A percentile compares a stretch with the other conserved stretches of the same genome.
phyloP scores from a whole-genome alignment of 2,113 vertebrate genomes.

The Pseudopodoces humilis region DNA sequence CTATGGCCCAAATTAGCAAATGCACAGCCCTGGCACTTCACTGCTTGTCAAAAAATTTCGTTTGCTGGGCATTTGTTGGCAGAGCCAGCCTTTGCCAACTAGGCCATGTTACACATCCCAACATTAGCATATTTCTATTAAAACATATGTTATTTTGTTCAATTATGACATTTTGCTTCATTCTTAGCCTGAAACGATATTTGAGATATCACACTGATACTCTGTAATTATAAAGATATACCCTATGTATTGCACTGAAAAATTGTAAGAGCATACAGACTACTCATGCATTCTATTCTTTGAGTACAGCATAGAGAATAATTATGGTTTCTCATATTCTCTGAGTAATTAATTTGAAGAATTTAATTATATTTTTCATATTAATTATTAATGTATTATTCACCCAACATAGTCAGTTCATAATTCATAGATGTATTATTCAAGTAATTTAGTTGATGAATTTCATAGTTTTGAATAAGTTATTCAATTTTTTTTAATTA shows the following conservation, averaged over 20 bases:
- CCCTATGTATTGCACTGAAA: background rate
- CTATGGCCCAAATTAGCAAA: background rate
- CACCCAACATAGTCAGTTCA: slow-evolving; percentile 50
- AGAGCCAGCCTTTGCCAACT: background rate
- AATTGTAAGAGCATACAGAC: background rate
- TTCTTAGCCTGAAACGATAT: background rate
- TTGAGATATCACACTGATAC: background rate
- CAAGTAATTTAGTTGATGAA: slow-evolving; percentile 71
- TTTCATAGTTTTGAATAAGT: slow-evolving; percentile 69
- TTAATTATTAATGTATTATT: slow-evolving; percentile 73
- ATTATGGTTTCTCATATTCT: slow-evolving; percentile 63
- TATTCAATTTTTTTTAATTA: slow-evolving; percentile 60
- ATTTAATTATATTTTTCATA: slow-evolving; percentile 73
- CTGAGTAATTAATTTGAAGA: slow-evolving; percentile 68
- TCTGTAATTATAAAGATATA: background rate
- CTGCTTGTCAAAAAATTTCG: background rate
- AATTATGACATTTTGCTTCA: background rate
- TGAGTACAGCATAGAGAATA: slow-evolving; percentile 55
- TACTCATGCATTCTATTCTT: slow-evolving; percentile 46
- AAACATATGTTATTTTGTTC: slow-evolving; percentile 21
- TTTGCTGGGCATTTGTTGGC: background rate
- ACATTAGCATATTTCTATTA: slow-evolving; percentile 28
- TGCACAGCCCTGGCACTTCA: background rate
- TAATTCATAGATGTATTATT: slow-evolving; percentile 70
- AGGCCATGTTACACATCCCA: background rate